These are phyloP conservation scores for Trisateles emortualis DNA, from an alignment of 2,888 invertebrate species.

Conservation along the genomic window DNA sequence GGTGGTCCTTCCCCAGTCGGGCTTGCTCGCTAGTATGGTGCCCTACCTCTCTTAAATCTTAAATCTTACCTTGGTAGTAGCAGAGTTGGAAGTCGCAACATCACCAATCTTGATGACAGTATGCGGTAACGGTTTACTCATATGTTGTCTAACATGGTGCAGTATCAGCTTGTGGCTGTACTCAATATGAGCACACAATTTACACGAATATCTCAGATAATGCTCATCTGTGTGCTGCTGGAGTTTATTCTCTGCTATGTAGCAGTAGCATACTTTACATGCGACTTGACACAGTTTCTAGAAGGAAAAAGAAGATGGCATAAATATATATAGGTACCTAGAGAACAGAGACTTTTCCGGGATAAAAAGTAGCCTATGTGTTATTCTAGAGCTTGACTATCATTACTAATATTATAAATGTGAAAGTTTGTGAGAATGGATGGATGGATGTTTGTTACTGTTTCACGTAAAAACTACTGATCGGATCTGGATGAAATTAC, in stretches of 20 bases:
- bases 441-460: no score
- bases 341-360: no score
- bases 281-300: slow-evolving; percentile 61
- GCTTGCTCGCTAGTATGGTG: no score
- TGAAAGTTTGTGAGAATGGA: no score
- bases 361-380: no score
- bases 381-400: no score
- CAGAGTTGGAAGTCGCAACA: slow-evolving; percentile 6
- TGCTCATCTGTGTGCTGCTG: slow-evolving; percentile 58
- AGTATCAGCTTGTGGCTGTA: slow-evolving; percentile 52
- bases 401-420: no score
- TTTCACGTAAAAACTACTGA: no score
- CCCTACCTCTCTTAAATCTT: neutral
- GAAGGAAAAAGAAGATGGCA: no score
- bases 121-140: slow-evolving; percentile 40
- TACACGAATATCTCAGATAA: slow-evolving; percentile 65
- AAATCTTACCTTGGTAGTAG: slow-evolving; percentile 32
- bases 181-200: slow-evolving; percentile 63
- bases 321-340: no score
- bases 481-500: no score
- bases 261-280: slow-evolving; percentile 73
- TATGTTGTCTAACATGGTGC: slow-evolving; percentile 59
- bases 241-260: slow-evolving; percentile 55
- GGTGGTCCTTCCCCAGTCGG: no score
- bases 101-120: slow-evolving; percentile 65